A percentile compares a stretch with the other conserved stretches of the same genome.
Conservation (phyloP, 2,113 vertebrate genomes). For the Aptenodytes forsteri region DNA sequence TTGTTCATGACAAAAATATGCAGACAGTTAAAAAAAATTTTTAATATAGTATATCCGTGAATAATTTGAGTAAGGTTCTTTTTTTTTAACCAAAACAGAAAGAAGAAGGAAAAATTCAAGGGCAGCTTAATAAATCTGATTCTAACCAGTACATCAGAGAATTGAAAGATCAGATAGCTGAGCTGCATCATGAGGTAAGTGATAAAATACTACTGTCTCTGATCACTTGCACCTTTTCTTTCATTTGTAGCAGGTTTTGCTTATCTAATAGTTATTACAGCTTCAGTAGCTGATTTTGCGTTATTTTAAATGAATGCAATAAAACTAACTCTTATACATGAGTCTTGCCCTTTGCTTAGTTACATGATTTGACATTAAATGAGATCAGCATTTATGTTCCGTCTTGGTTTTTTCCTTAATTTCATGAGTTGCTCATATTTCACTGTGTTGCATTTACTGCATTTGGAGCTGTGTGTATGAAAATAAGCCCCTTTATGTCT, state of each 20-base stretch:
- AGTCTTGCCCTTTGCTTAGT: neutral
- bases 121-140: constrained; percentile 96
- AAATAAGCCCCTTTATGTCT: neutral
- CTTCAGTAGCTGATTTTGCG: neutral
- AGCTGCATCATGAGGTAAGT: constrained; percentile 95
- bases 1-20: neutral
- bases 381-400: neutral
- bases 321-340: neutral
- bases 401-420: neutral
- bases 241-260: neutral
- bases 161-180: constrained; percentile 94
- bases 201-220: constrained; percentile 43
- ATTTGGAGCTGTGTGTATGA: neutral
- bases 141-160: constrained; percentile 94
- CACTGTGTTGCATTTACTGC: neutral
- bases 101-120: constrained; percentile 96
- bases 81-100: constrained; percentile 80
- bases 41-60: neutral
- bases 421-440: neutral
- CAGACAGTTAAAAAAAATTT: neutral
- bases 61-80: constrained; percentile 11
- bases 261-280: neutral
- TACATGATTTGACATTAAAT: neutral
- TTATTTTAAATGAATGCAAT: neutral
- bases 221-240: constrained; percentile 39